Evolutionary conservation across 2,797 vertebrate species (phyloP).

Genomic region (Labeo calbasu): DNA sequence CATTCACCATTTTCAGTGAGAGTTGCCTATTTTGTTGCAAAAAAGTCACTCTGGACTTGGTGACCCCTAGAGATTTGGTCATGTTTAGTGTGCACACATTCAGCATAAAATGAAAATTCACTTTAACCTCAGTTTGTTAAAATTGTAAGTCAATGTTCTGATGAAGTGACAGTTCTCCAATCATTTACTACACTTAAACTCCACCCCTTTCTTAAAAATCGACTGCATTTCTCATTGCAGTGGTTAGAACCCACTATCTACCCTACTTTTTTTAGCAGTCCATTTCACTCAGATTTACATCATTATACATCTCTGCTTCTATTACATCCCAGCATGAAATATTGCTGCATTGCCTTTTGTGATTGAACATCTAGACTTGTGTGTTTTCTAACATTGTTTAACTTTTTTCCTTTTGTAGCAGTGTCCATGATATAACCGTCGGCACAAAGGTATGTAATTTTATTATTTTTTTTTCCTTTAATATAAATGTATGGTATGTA

Average conservation of each 20-base stretch:
- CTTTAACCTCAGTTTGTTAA: background rate
- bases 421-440: constrained; percentile 99
- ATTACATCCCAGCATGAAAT: background rate
- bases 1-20: background rate
- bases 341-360: background rate
- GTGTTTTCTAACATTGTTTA: background rate
- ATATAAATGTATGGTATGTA: too few species aligned
- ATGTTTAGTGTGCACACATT: background rate
- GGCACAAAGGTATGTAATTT: constrained; percentile 93
- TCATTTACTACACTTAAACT: background rate
- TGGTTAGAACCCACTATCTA: too few species aligned
- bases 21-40: background rate
- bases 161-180: background rate
- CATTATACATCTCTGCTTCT: background rate
- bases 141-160: background rate
- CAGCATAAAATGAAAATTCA: background rate
- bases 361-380: too few species aligned
- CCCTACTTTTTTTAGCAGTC: background rate
- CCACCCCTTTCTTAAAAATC: background rate
- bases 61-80: background rate
- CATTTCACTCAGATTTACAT: background rate
- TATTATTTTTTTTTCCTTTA: background rate
- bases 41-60: background rate
- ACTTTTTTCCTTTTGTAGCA: constrained; percentile 75
- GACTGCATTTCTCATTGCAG: background rate